These are phyloP conservation scores for Hippolais icterina DNA, from an alignment of 2,113 vertebrate species.

Conservation along the genomic window DNA sequence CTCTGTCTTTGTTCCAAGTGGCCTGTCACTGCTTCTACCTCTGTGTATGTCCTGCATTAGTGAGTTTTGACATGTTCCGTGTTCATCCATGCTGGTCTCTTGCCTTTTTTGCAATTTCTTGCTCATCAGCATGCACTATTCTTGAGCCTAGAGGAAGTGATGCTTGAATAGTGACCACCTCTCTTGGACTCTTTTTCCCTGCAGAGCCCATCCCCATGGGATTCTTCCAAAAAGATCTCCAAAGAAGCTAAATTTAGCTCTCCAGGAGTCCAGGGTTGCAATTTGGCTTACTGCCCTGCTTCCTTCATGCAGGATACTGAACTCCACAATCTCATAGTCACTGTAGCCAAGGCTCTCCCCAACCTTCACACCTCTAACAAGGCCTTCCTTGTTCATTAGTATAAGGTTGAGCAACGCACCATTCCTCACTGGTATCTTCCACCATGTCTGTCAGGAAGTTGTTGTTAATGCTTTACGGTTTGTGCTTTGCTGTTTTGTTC, in stretches of 20 bases:
- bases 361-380: neutral
- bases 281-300: neutral
- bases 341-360: neutral
- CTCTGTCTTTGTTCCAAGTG: accelerated
- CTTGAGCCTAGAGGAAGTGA: neutral
- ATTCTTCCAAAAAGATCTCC: neutral
- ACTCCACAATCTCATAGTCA: neutral
- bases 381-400: neutral
- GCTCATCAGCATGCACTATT: neutral
- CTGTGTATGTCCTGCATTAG: neutral
- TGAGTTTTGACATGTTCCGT: neutral
- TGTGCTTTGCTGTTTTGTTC: neutral
- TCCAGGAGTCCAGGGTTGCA: neutral
- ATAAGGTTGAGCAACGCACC: neutral
- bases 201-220: accelerated
- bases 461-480: neutral
- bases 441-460: neutral
- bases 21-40: neutral
- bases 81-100: neutral
- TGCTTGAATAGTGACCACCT: neutral
- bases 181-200: neutral
- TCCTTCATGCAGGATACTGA: neutral
- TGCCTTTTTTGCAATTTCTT: neutral
- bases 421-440: neutral
- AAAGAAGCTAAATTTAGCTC: neutral